A percentile compares a stretch with the other conserved stretches of the same genome.
Conservation (phyloP, 2,113 vertebrate species). For the Tragulus kanchil region DNA sequence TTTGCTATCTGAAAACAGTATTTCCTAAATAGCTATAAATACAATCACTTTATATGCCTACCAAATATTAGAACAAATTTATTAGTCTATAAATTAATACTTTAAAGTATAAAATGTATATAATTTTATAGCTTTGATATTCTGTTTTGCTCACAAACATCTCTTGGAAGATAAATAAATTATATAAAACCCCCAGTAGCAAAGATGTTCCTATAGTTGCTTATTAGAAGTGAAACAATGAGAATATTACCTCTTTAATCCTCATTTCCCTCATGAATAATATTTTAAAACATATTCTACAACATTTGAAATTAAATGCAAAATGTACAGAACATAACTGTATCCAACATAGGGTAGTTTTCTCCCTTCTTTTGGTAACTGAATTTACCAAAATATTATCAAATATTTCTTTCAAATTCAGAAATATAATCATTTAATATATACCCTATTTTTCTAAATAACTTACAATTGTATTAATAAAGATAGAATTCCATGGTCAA, state of each 20-base stretch:
- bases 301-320: background rate
- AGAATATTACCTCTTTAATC: background rate
- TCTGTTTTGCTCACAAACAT: background rate
- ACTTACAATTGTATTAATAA: background rate
- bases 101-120: background rate
- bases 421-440: background rate
- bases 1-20: background rate
- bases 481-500: background rate
- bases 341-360: background rate
- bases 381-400: background rate
- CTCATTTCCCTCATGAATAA: background rate
- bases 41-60: background rate
- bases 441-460: background rate
- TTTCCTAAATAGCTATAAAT: slow-evolving; percentile 26
- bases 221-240: background rate
- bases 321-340: background rate
- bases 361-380: background rate
- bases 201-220: background rate
- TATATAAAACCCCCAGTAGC: background rate
- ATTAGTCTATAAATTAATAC: background rate
- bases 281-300: background rate
- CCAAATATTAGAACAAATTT: background rate
- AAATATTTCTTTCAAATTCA: background rate
- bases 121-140: background rate
- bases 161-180: background rate